These are phyloP conservation scores for Solen grandis DNA, from an alignment of 1,140 invertebrate species.

Conservation along the genomic window DNA sequence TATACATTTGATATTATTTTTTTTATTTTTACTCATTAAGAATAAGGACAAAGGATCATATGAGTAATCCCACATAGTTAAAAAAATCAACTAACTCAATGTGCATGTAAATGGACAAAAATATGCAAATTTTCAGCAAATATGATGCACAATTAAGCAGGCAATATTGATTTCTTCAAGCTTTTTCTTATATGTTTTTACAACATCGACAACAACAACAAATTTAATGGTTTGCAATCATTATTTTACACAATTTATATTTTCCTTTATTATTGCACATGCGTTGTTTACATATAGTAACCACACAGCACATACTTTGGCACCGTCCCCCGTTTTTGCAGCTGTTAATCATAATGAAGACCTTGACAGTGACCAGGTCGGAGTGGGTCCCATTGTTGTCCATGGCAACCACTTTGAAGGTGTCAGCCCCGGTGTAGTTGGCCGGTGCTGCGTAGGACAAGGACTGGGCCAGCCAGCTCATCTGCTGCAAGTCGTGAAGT, in stretches of 20 bases:
- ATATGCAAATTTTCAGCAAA: background rate
- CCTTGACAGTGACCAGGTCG: constrained; percentile 12
- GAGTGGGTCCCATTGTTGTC: constrained; percentile 22
- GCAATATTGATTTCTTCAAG: too few relatives aligned
- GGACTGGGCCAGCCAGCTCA: background rate
- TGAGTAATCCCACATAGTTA: too few relatives aligned
- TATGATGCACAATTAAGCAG: background rate
- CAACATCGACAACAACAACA: background rate
- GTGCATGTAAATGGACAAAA: background rate
- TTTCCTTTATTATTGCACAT: background rate
- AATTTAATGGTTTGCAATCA: too few relatives aligned
- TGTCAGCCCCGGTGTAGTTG: constrained; percentile 10
- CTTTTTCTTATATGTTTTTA: too few relatives aligned
- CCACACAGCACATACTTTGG: constrained; percentile 8
- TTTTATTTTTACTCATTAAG: too few relatives aligned
- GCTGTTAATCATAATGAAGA: constrained; percentile 12
- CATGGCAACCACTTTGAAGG: constrained; percentile 22
- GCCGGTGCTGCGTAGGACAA: background rate
- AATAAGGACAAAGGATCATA: too few relatives aligned
- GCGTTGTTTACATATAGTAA: background rate
- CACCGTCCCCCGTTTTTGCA: constrained; percentile 33
- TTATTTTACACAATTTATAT: background rate
- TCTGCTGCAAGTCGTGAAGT: background rate
- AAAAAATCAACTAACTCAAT: too few relatives aligned
- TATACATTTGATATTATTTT: too few relatives aligned